These are phyloP conservation scores for Drosophila novamexicana DNA, from an alignment of 1,140 invertebrate genomes.

Conservation along the genomic window DNA sequence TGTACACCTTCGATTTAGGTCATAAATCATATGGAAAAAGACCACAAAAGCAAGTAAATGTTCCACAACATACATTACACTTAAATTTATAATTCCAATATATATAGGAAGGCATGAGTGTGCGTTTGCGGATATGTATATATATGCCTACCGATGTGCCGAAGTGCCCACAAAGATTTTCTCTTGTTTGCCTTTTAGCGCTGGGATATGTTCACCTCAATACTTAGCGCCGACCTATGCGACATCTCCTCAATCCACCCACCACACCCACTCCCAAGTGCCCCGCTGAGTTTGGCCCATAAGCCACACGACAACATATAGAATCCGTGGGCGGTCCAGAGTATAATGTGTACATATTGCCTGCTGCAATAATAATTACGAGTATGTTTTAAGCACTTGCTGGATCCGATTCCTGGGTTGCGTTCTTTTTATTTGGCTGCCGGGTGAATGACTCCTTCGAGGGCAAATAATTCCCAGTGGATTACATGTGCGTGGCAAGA, in stretches of 20 bases:
- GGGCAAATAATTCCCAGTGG: constrained; percentile 14
- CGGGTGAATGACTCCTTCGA: constrained; percentile 69
- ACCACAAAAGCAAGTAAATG: constrained; percentile 77
- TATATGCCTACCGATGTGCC: constrained; percentile 51
- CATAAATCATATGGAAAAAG: constrained; percentile 81
- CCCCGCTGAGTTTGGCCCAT: background rate
- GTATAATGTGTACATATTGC: too few relatives aligned
- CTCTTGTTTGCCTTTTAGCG: constrained; percentile 78
- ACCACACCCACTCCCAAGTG: background rate
- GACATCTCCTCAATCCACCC: constrained; percentile 12
- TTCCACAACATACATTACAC: constrained; percentile 41
- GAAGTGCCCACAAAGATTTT: constrained; percentile 76
- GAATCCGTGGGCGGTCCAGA: constrained; percentile 27
- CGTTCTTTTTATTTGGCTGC: constrained; percentile 27
- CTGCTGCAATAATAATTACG: constrained; percentile 28
- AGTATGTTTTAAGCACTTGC: constrained; percentile 6
- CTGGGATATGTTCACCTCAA: constrained; percentile 62
- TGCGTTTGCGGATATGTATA: constrained; percentile 2
- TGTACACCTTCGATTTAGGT: constrained; percentile 70
- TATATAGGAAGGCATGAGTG: too few relatives aligned
- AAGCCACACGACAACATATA: constrained; percentile 15
- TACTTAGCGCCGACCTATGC: constrained; percentile 27
- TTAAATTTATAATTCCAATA: constrained; percentile 30
- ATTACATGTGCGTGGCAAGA: background rate
- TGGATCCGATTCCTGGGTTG: constrained; percentile 6